phyloP scores from a whole-genome alignment of 2,888 invertebrate species.

The Eledona agricola region DNA sequence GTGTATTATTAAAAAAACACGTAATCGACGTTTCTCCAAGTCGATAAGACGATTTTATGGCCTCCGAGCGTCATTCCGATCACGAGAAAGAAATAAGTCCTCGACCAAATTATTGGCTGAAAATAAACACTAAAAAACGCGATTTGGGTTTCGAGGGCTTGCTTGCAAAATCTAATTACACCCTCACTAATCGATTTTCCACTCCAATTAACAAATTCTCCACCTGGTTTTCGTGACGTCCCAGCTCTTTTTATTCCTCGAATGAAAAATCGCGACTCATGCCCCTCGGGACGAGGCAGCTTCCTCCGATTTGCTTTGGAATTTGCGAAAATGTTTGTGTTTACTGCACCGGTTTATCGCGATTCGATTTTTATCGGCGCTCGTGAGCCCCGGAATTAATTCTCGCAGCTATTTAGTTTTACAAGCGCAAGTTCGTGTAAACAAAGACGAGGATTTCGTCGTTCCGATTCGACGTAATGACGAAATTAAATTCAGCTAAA shows the following conservation, averaged over 20 bases:
- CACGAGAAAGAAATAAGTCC: too few relatives aligned
- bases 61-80: too few relatives aligned
- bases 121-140: too few relatives aligned
- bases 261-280: conserved; percentile 15
- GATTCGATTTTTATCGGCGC: not conserved
- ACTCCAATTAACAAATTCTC: conserved; percentile 11
- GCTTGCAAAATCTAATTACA: conserved; percentile 6
- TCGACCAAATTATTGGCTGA: too few relatives aligned
- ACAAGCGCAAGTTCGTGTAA: conserved; percentile 3
- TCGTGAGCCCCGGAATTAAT: not conserved
- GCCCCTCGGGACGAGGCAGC: too few relatives aligned
- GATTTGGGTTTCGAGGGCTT: too few relatives aligned
- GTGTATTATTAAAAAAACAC: too few relatives aligned
- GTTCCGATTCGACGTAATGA: conserved; percentile 9
- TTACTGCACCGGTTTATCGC: too few relatives aligned
- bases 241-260: conserved; percentile 13
- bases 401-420: conserved; percentile 3
- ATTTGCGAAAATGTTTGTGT: too few relatives aligned
- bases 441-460: conserved; percentile 8
- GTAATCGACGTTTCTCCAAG: too few relatives aligned
- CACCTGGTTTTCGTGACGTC: conserved; percentile 7
- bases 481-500: conserved; percentile 7
- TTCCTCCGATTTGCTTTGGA: too few relatives aligned
- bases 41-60: too few relatives aligned
- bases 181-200: conserved; percentile 18